Base-by-base conservation (phyloP, 2,113 vertebrate species). In the Spermophilus dauricus region DNA sequence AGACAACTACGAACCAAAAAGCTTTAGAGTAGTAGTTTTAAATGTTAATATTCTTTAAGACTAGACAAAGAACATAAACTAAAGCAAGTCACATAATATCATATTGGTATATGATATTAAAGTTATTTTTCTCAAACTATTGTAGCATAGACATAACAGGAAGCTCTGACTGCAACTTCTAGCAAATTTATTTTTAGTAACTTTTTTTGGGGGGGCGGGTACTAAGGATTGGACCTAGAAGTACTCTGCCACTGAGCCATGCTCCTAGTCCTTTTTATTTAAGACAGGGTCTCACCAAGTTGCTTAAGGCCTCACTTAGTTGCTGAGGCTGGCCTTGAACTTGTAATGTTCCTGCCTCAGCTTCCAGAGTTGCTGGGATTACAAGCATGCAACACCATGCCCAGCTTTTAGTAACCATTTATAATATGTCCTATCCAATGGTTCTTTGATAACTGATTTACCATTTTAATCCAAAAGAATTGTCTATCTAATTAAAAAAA, bases 381-480 rank as follows among this genome's bases (percentile, higher is more conserved):
- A 28, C 22, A 63, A 28, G 26, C 24, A 26, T 63, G 61, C 3
- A 22, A 9, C 24, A 11, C 61, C 24, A 63, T 28, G 61, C 6
- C 61, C 26, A 28, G 32, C 83, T 95, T 70, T 87, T 77, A 89
- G 77, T 78, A 84, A 69, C 75, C 24, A 89, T 61, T 82, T 93
- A 48, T 67, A 81, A 30, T 56, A 90, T 56, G 69, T 92, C 61
- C 67, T 95, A 91, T 45, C 39, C 65, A 91, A 83, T 70, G 69
- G 65, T 63, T 70, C 53, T 95, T 77, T 89, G n/a, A 7, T 83
- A 69, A 97, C 42, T 94, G n/a, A 93, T 80, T 92, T 90, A 91
- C 32, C 10, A 82, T 91, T 58, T 97, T 93, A 95, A 86, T 89
- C 56, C 89, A 91, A 95, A 94, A 80, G 48, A 56, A 89, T 84